Evolutionary conservation across 2,797 vertebrate genomes (phyloP).

Genomic region (Vespertilio murinus): DNA sequence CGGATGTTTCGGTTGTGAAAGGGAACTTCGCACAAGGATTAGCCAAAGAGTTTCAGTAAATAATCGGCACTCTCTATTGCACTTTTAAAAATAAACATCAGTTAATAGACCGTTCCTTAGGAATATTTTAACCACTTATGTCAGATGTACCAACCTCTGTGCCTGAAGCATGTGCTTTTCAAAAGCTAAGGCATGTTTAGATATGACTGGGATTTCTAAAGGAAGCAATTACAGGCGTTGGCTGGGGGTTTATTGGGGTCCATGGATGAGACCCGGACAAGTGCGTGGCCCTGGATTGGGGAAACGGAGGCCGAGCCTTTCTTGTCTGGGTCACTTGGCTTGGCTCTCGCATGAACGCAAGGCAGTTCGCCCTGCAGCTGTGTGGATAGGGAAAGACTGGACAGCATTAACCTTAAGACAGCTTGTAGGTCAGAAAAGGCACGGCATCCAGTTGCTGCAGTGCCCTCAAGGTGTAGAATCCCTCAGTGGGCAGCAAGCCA

Average conservation of each 20-base stretch:
- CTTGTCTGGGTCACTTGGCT: not conserved
- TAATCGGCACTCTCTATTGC: not conserved
- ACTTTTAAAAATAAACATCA: not conserved
- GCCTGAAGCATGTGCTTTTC: constrained; percentile 4
- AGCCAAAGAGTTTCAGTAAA: not conserved
- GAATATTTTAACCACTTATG: not conserved
- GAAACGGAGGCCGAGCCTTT: not conserved
- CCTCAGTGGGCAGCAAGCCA: not conserved
- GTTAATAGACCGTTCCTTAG: not conserved
- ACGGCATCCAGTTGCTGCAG: not conserved
- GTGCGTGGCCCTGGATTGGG: not conserved
- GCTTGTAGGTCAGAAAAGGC: not conserved
- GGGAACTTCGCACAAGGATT: constrained; percentile 1
- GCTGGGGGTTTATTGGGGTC: not conserved
- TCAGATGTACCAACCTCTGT: not conserved
- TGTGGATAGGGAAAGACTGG: not conserved
- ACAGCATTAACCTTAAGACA: not conserved
- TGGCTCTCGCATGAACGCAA: not conserved
- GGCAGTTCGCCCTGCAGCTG: not conserved
- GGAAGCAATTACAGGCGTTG: not conserved
- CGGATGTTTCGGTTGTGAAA: not conserved
- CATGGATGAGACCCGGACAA: not conserved
- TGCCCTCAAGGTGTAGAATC: not conserved
- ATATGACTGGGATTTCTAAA: not conserved
- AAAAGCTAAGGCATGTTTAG: constrained; percentile 21